These are phyloP conservation scores for Trissolcus brochymenae DNA, from an alignment of 2,888 invertebrate species.

Conservation along the genomic window DNA sequence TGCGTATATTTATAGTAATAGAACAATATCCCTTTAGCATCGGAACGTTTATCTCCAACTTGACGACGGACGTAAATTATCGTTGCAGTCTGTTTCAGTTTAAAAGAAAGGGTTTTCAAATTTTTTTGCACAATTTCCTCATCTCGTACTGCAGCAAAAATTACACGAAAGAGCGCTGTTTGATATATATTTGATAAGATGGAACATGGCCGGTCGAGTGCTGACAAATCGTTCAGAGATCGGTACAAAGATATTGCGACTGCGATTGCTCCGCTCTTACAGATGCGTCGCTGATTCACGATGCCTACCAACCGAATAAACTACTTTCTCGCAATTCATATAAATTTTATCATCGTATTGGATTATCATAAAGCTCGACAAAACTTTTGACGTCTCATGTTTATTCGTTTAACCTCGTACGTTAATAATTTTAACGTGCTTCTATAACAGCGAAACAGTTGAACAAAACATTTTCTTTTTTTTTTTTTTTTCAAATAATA, in stretches of 20 bases:
- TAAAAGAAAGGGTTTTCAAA: constrained; percentile 42
- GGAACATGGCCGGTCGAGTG: constrained; percentile 71
- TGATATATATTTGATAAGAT: constrained; percentile 75
- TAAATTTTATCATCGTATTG: constrained; percentile 44
- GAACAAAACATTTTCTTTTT: too few relatives aligned
- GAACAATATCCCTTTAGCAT: constrained; percentile 36
- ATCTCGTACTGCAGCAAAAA: constrained; percentile 56
- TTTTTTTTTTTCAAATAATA: too few relatives aligned
- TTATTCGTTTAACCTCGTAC: too few relatives aligned
- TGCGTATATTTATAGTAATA: too few relatives aligned
- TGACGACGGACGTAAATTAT: constrained; percentile 49
- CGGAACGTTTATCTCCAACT: constrained; percentile 38
- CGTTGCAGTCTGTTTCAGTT: constrained; percentile 32
- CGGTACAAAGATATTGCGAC: constrained; percentile 68
- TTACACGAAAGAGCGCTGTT: constrained; percentile 72
- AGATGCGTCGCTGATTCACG: constrained; percentile 66
- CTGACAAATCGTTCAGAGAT: constrained; percentile 74
- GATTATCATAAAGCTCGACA: constrained; percentile 17
- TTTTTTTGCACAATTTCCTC: constrained; percentile 53
- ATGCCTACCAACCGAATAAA: constrained; percentile 59
- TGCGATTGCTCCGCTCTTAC: constrained; percentile 59
- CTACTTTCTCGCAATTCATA: constrained; percentile 51
- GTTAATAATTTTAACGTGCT: too few relatives aligned
- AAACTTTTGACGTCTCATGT: too few relatives aligned
- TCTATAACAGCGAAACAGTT: too few relatives aligned